Percentiles rank a stretch among this genome's conserved stretches.
Evolutionary conservation across 2,888 invertebrate species (phyloP).

Genomic region (Lepeophtheirus nordmannii): DNA sequence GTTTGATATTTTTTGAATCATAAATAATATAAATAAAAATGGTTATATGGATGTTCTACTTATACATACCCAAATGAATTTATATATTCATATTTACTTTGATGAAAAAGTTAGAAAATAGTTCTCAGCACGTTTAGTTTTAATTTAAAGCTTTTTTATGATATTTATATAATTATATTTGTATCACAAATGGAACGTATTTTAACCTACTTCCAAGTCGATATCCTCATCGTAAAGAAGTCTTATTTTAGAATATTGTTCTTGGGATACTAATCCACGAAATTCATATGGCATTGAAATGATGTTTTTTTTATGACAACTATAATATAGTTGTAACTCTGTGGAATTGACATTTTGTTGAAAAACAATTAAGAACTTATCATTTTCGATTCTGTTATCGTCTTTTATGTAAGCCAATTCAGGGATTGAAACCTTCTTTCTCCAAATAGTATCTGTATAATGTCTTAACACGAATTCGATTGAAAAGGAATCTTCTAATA

Average conservation of each 20-base stretch:
- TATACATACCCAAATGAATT: not conserved
- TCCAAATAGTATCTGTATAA: slow-evolving; percentile 8
- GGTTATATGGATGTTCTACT: not conserved
- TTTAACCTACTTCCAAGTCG: not conserved
- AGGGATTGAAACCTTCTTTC: not conserved
- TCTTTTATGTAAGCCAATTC: not conserved
- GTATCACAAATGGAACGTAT: not conserved
- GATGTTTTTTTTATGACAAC: not conserved
- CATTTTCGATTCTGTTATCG: not conserved
- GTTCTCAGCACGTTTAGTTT: not conserved
- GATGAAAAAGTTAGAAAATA: not conserved
- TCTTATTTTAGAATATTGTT: slow-evolving; percentile 1
- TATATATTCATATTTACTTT: not conserved
- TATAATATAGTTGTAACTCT: slow-evolving; percentile 5
- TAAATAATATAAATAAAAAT: no score
- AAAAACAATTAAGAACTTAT: slow-evolving; percentile 3
- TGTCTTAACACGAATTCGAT: not conserved
- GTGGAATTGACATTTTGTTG: not conserved
- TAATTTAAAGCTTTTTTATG: not conserved
- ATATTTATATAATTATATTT: not conserved
- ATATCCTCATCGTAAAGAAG: slow-evolving; percentile 8
- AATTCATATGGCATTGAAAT: not conserved
- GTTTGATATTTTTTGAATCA: not conserved
- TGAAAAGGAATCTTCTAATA: slow-evolving; percentile 5
- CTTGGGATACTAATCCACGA: not conserved